phyloP scores from a whole-genome alignment of 2,113 vertebrate genomes.

The Orientallactaga bullata region DNA sequence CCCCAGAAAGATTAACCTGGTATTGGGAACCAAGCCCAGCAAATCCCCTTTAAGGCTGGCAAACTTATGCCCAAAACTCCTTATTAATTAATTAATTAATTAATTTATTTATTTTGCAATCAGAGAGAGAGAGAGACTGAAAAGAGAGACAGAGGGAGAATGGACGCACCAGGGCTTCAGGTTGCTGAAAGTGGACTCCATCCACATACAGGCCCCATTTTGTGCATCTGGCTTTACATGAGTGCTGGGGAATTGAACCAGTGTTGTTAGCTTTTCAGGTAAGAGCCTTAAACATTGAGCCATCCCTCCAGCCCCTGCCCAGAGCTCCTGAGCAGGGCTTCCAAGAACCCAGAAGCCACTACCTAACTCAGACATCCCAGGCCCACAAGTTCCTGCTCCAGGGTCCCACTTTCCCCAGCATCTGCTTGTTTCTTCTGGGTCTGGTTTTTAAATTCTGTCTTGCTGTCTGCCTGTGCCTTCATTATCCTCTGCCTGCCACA shows the following conservation, averaged over 20 bases:
- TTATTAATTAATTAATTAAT: too few relatives aligned
- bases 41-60: not conserved
- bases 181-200: too few relatives aligned
- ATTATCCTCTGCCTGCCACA: conserved; percentile 75
- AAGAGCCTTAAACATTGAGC: too few relatives aligned
- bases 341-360: not conserved
- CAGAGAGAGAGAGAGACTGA: too few relatives aligned
- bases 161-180: too few relatives aligned
- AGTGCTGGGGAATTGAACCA: too few relatives aligned
- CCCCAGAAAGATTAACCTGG: not conserved
- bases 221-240: too few relatives aligned
- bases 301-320: too few relatives aligned
- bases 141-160: too few relatives aligned
- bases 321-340: not conserved
- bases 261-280: too few relatives aligned
- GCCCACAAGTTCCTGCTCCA: not conserved
- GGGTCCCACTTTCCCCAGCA: not conserved
- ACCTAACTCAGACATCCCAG: not conserved
- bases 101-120: too few relatives aligned
- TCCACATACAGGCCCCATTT: too few relatives aligned
- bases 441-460: conserved; percentile 71
- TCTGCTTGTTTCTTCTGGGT: not conserved
- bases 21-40: not conserved
- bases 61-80: not conserved
- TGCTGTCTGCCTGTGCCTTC: conserved; percentile 72